phyloP scores from a whole-genome alignment of 2,888 invertebrate genomes.

The Coenonympha arcania region DNA sequence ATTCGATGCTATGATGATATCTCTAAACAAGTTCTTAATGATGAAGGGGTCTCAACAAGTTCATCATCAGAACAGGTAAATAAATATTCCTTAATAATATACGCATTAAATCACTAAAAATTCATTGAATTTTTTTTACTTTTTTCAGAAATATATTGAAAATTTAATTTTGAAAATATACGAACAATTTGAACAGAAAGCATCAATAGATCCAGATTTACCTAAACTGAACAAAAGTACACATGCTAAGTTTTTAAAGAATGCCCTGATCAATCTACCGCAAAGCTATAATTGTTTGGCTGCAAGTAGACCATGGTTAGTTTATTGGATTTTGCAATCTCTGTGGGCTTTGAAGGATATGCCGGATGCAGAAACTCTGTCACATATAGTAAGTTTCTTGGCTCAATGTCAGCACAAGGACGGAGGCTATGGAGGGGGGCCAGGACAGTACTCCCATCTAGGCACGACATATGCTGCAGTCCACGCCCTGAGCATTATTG shows the following conservation, averaged over 20 bases:
- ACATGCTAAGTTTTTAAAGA: conserved; percentile 79
- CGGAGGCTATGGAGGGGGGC: conserved; percentile 96
- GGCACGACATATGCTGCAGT: conserved; percentile 99
- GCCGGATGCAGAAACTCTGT: conserved; percentile 59
- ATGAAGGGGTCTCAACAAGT: conserved; percentile 71
- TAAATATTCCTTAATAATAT: neutral
- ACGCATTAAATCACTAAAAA: neutral
- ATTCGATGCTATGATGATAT: conserved; percentile 56
- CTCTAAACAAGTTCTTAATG: conserved; percentile 66
- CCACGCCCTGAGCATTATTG: conserved; percentile 91
- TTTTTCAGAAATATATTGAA: conserved; percentile 58
- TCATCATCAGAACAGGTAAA: conserved; percentile 61
- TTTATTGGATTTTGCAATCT: conserved; percentile 97
- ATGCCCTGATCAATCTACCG: conserved; percentile 79
- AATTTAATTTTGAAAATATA: conserved; percentile 51
- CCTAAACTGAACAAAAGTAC: conserved; percentile 77
- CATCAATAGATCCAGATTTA: conserved; percentile 66
- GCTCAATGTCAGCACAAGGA: conserved; percentile 81
- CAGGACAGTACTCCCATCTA: conserved; percentile 92
- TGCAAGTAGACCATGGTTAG: conserved; percentile 96
- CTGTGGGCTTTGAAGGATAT: conserved; percentile 78
- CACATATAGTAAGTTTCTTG: conserved; percentile 55
- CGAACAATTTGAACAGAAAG: conserved; percentile 58
- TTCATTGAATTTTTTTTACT: conserved; percentile 3
- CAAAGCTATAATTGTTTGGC: conserved; percentile 87